Conservation (phyloP, 1,140 invertebrate genomes). For the Rhizoglyphus robini region DNA sequence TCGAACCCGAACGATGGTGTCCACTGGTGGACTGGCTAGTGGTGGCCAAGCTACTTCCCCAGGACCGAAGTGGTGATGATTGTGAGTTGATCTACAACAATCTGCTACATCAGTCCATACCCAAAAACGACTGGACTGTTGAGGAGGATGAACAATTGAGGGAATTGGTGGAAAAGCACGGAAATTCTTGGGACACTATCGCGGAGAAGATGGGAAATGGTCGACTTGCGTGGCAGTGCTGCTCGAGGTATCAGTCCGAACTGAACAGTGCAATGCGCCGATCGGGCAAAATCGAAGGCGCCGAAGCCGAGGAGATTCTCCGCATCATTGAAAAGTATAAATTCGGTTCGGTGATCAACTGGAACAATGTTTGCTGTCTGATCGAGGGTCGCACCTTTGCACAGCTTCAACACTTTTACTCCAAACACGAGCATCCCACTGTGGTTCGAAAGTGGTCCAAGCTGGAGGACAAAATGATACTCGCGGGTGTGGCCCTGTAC, state of each 20-base stretch:
- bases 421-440: neutral
- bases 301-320: slow-evolving; percentile 5
- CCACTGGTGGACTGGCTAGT: slow-evolving; percentile 17
- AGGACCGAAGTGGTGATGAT: slow-evolving; percentile 4
- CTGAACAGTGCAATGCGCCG: slow-evolving; percentile 8
- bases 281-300: slow-evolving; percentile 10
- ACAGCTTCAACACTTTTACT: slow-evolving; percentile 19
- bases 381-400: slow-evolving; percentile 9
- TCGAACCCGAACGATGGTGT: slow-evolving; percentile 12
- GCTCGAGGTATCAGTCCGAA: slow-evolving; percentile 17
- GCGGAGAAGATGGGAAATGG: slow-evolving; percentile 14
- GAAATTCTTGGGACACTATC: slow-evolving; percentile 21
- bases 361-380: slow-evolving; percentile 21
- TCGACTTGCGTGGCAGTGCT: slow-evolving; percentile 24
- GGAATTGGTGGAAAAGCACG: slow-evolving; percentile 6
- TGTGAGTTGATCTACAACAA: slow-evolving; percentile 23
- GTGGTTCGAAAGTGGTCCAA: slow-evolving; percentile 6
- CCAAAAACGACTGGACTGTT: slow-evolving; percentile 20
- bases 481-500: slow-evolving; percentile 16
- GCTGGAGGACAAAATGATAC: slow-evolving; percentile 20
- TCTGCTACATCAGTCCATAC: slow-evolving; percentile 20
- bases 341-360: slow-evolving; percentile 16
- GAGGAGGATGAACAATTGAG: slow-evolving; percentile 21
- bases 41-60: neutral
- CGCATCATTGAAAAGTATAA: neutral